A percentile compares a stretch with the other conserved stretches of the same genome.
Conservation (phyloP, 2,888 invertebrate species). For the Glyphotaelius pellucidus region DNA sequence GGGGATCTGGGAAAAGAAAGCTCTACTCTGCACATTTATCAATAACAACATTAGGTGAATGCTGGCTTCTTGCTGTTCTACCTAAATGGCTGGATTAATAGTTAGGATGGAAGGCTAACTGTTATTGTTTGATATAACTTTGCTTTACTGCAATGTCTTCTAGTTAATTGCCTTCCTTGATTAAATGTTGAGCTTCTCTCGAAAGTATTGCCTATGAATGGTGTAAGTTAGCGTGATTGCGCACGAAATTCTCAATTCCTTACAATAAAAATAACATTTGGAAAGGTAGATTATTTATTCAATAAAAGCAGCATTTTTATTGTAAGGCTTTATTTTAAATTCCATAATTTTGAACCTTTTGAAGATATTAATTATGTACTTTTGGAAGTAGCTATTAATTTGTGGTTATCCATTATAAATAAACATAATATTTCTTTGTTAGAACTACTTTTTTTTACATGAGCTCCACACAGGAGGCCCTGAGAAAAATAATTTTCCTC, state of each 20-base stretch:
- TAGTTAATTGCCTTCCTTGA: neutral
- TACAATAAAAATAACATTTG: too few species aligned
- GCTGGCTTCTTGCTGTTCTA: neutral
- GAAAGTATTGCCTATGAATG: neutral
- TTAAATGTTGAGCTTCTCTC: neutral
- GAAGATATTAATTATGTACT: too few species aligned
- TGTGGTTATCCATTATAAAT: too few species aligned
- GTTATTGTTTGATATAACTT: neutral
- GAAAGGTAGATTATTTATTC: too few species aligned
- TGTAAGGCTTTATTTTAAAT: too few species aligned
- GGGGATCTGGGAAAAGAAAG: neutral
- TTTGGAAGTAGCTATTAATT: too few species aligned
- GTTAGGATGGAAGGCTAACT: neutral
- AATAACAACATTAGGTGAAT: neutral
- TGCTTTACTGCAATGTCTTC: neutral
- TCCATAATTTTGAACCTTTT: too few species aligned
- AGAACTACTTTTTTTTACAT: too few species aligned
- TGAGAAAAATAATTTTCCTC: too few species aligned
- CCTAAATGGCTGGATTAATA: neutral
- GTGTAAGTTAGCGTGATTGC: neutral
- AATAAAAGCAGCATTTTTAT: too few species aligned
- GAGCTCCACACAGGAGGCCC: too few species aligned
- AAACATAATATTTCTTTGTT: too few species aligned
- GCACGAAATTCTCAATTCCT: neutral
- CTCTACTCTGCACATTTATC: neutral